Conservation (phyloP, 1,140 invertebrate species). For the Camponotus floridanus region DNA sequence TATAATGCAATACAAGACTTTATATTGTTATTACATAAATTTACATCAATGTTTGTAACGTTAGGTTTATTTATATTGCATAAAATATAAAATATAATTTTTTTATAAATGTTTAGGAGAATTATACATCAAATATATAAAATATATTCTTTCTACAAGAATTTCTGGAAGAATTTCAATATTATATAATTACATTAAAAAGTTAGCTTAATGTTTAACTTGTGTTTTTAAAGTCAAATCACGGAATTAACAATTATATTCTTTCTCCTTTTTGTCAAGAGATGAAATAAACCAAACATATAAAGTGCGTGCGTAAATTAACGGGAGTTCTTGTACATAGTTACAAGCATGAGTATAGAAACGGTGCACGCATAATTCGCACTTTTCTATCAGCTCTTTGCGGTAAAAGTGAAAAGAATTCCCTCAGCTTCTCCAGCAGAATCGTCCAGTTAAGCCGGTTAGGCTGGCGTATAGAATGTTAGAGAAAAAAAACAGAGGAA, state of each 20-base stretch:
- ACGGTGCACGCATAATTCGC: conserved; percentile 68
- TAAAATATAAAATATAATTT: too few species aligned
- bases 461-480: conserved; percentile 65
- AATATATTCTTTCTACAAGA: too few species aligned
- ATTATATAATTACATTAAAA: too few species aligned
- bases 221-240: background rate
- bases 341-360: conserved; percentile 33
- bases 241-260: background rate
- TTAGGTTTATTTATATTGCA: too few species aligned
- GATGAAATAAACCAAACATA: conserved; percentile 53
- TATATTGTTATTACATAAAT: too few species aligned
- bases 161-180: too few species aligned
- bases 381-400: conserved; percentile 74
- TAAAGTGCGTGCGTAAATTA: conserved; percentile 13
- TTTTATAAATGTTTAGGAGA: too few species aligned
- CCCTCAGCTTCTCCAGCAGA: conserved; percentile 67
- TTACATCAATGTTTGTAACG: too few species aligned
- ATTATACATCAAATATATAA: too few species aligned
- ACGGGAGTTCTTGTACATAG: conserved; percentile 9
- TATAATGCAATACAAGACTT: too few species aligned
- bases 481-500: conserved; percentile 17
- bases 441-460: conserved; percentile 71
- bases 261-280: background rate
- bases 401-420: conserved; percentile 83
- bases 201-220: background rate